phyloP scores from a whole-genome alignment of 2,113 vertebrate genomes.

The Alouatta palliata region DNA sequence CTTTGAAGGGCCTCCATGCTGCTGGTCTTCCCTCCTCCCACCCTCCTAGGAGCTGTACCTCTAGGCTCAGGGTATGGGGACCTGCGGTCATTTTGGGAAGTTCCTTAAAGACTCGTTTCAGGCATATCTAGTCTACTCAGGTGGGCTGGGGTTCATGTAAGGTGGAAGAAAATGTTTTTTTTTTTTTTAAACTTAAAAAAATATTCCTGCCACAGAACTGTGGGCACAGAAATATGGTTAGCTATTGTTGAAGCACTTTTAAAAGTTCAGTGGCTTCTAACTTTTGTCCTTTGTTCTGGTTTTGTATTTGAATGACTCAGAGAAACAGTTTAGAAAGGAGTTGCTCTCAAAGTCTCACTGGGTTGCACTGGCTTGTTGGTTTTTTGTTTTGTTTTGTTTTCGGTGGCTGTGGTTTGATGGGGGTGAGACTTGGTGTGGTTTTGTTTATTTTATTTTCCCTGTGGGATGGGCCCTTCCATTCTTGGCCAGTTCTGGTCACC shows the following conservation, averaged over 20 bases:
- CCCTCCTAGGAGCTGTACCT: background rate
- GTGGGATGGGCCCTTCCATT: conserved; percentile 59
- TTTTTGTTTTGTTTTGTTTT: conserved; percentile 53
- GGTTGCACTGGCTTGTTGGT: background rate
- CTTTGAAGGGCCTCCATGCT: background rate
- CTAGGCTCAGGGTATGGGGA: conserved; percentile 16
- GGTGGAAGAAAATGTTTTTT: background rate
- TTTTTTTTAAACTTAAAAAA: background rate
- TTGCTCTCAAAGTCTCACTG: background rate
- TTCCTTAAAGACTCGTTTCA: background rate
- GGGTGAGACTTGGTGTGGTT: background rate
- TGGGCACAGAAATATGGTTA: background rate
- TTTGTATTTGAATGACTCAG: conserved; percentile 33
- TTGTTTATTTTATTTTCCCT: conserved; percentile 57
- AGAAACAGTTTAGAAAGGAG: background rate
- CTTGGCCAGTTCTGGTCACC: conserved; percentile 42
- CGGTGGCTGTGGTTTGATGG: background rate
- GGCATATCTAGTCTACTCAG: background rate
- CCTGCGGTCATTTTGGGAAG: background rate
- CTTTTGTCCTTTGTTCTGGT: conserved; percentile 15
- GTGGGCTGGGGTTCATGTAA: conserved; percentile 4
- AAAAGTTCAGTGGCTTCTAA: conserved; percentile 25
- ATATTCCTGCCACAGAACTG: background rate
- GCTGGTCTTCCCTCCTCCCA: background rate
- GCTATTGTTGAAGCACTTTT: background rate